These are phyloP conservation scores for Microdon myrmicae DNA, from an alignment of 2,888 invertebrate species.

Conservation along the genomic window DNA sequence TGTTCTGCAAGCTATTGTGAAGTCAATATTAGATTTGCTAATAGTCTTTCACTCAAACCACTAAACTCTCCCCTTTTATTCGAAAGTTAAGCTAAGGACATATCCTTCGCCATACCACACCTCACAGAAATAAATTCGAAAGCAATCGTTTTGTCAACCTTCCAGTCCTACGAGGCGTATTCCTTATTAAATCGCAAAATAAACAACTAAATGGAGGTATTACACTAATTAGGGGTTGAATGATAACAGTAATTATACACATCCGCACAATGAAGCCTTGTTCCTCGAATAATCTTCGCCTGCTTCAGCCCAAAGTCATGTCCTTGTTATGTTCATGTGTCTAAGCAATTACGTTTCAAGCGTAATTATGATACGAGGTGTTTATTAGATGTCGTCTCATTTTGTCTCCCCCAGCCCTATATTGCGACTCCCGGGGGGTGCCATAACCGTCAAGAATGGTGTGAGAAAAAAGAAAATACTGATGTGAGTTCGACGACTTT, in stretches of 20 bases:
- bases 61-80: too few relatives aligned
- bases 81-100: too few relatives aligned
- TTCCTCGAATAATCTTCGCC: conserved; percentile 10
- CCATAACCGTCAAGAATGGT: not conserved
- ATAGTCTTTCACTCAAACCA: too few relatives aligned
- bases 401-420: too few relatives aligned
- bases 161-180: too few relatives aligned
- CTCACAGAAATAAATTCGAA: too few relatives aligned
- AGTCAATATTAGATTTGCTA: too few relatives aligned
- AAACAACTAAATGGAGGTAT: conserved; percentile 33
- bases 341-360: conserved; percentile 48
- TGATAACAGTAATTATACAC: conserved; percentile 47
- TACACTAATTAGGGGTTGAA: conserved; percentile 38
- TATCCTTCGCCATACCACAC: too few relatives aligned
- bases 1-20: too few relatives aligned
- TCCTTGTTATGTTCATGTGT: conserved; percentile 52
- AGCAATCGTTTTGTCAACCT: too few relatives aligned
- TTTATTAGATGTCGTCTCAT: conserved; percentile 38
- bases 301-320: conserved; percentile 27
- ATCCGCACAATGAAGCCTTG: conserved; percentile 20
- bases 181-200: conserved; percentile 25
- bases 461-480: conserved; percentile 4
- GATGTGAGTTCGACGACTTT: conserved; percentile 20
- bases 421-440: not conserved
- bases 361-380: conserved; percentile 49